phyloP scores from a whole-genome alignment of 2,797 vertebrate species.

The Champsocephalus esox region DNA sequence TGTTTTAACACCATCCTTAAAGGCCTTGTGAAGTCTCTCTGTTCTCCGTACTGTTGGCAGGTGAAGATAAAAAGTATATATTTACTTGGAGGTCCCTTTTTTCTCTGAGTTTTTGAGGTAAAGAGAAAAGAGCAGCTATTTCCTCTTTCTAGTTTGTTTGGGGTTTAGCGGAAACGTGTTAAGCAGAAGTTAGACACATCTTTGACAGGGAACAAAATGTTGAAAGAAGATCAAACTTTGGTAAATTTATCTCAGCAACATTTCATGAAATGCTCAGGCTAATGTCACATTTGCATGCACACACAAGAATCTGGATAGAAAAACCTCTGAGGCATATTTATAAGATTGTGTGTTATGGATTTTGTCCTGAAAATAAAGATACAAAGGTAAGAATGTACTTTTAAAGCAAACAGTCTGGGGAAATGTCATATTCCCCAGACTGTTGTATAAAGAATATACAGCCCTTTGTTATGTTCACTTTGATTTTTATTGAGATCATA shows the following conservation, averaged over 20 bases:
- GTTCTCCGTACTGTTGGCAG: constrained; percentile 61
- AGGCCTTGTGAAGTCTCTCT: constrained; percentile 63
- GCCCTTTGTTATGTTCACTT: constrained; percentile 67
- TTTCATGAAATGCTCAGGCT: constrained; percentile 41
- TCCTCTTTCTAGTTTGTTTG: constrained; percentile 58
- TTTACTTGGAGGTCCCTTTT: constrained; percentile 37
- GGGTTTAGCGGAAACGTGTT: constrained; percentile 40
- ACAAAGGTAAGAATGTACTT: constrained; percentile 29
- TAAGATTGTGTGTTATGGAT: constrained; percentile 22
- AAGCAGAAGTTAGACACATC: constrained; percentile 13
- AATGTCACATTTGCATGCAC: constrained; percentile 51
- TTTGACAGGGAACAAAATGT: constrained; percentile 6
- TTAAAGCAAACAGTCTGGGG: constrained; percentile 38
- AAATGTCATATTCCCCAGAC: constrained; percentile 53
- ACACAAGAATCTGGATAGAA: constrained; percentile 15
- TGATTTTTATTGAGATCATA: constrained; percentile 72
- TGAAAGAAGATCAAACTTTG: constrained; percentile 59
- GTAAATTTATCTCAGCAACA: constrained; percentile 46
- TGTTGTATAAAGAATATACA: constrained; percentile 54
- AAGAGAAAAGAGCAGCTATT: constrained; percentile 47
- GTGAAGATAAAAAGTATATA: constrained; percentile 59
- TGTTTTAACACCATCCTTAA: constrained; percentile 62
- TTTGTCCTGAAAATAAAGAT: constrained; percentile 22
- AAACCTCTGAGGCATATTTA: constrained; percentile 27
- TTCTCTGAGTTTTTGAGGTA: constrained; percentile 41